Evolutionary conservation across 2,888 invertebrate genomes (phyloP), one percentile per base, ranked within the genome.

Genomic region (Tanaodytes sp.): DNA sequence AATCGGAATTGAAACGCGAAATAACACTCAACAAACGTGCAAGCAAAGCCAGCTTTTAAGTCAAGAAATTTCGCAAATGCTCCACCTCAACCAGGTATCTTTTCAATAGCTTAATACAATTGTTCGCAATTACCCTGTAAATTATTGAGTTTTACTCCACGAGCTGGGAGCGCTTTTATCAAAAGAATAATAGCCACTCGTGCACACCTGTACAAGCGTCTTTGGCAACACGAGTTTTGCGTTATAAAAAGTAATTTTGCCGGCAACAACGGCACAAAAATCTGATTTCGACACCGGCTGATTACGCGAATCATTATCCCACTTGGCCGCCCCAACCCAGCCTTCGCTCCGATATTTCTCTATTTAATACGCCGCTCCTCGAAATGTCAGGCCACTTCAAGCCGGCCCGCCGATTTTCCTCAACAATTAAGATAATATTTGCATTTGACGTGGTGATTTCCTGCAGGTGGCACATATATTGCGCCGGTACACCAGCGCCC

Each of bases 361-460:
- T 52, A 42, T 58, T 46, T 46, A 58, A n/a, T 48, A 40, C 36
- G 18, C n/a, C 49, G 42, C 27, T n/a, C n/a, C n/a, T n/a, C n/a
- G n/a, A n/a, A n/a, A n/a, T n/a, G n/a, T n/a, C n/a, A n/a, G 58
- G 31, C 39, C 54, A 48, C 57, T 52, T 54, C 59, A 52, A 45
- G 66, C 39, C 73, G 76, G 67, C 75, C 55, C 71, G 72, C 72
- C 75, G 73, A 68, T 79, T 80, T 80, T 81, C 77, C 74, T 72
- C 75, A 77, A 79, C 81, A 82, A 83, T 83, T 82, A 83, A 83
- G 84, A 83, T 81, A 84, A 84, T 83, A 84, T 84, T 84, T 83
- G 83, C 84, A 82, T 82, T 82, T 73, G 80, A 80, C 82, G 63
- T 82, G 78, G 83, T 83, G 84, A 84, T 84, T 84, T 84, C 84